These are phyloP conservation scores for Calameuta filiformis DNA, from an alignment of 2,888 invertebrate species.

Conservation along the genomic window DNA sequence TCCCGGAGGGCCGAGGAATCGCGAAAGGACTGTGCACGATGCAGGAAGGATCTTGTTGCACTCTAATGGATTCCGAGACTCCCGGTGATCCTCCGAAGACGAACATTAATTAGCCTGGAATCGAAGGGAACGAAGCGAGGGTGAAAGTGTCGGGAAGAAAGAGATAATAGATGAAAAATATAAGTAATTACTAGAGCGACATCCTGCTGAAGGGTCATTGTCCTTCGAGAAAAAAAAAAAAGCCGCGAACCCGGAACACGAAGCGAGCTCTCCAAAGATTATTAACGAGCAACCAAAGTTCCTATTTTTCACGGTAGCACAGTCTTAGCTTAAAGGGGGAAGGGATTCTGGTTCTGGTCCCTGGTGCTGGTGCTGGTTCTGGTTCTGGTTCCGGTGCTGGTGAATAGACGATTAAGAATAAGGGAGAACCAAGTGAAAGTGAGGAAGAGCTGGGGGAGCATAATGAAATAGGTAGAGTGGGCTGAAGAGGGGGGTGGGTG, in stretches of 20 bases:
- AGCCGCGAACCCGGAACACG: neutral
- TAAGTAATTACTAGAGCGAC: no score
- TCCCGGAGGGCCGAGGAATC: no score
- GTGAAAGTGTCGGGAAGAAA: slow-evolving; percentile 22
- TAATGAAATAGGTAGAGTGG: slow-evolving; percentile 12
- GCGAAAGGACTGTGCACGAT: no score
- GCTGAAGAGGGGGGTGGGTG: no score
- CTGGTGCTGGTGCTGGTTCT: no score
- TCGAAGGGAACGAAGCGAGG: slow-evolving; percentile 21
- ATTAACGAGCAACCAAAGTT: slow-evolving; percentile 61
- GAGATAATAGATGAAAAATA: neutral
- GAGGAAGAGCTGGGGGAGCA: slow-evolving; percentile 15
- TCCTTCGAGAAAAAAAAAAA: slow-evolving; percentile 14
- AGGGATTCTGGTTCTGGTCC: no score
- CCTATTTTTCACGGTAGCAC: slow-evolving; percentile 61
- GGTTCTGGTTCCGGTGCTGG: no score
- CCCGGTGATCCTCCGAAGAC: no score
- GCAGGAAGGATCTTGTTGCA: no score
- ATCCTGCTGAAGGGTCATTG: neutral
- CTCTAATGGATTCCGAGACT: no score
- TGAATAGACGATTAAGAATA: neutral
- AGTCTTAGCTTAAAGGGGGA: slow-evolving; percentile 12
- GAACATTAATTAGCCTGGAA: neutral
- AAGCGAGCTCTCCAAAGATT: neutral
- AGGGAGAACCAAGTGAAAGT: slow-evolving; percentile 24